phyloP scores from a whole-genome alignment of 2,888 invertebrate species.

The Sinotaia quadrata region DNA sequence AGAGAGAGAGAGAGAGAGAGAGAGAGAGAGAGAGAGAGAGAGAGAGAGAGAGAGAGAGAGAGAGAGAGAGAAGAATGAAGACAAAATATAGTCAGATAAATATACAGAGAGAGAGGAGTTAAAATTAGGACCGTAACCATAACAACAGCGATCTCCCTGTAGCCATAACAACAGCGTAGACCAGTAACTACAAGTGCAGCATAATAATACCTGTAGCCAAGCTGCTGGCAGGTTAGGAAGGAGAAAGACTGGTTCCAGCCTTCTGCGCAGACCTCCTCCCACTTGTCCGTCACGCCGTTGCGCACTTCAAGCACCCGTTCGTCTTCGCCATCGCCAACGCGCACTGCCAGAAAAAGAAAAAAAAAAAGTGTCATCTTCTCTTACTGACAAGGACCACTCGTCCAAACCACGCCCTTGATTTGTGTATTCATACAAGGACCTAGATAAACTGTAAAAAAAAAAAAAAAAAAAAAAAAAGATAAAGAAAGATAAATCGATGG shows the following conservation, averaged over 20 bases:
- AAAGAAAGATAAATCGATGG: not conserved
- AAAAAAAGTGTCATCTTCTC: no score
- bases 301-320: constrained; percentile 45
- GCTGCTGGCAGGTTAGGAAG: constrained; percentile 46
- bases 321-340: constrained; percentile 44
- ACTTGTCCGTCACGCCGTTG: constrained; percentile 38
- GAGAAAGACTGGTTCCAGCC: constrained; percentile 49
- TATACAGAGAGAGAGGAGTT: no score
- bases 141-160: no score
- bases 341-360: constrained; percentile 41
- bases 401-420: not conserved
- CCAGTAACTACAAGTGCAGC: no score
- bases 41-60: no score
- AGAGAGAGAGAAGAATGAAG: no score
- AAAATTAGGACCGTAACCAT: no score
- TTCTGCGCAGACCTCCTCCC: constrained; percentile 55
- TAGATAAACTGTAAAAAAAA: not conserved
- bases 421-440: no score
- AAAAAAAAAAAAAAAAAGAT: not conserved
- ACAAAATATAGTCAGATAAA: no score
- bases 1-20: no score
- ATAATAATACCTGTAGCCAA: constrained; percentile 48
- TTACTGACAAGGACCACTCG: not conserved
- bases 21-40: no score
- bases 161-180: no score